Evolutionary conservation across 2,888 invertebrate species (phyloP), one percentile per base, ranked within the genome.

Genomic region (Xestia rhomboidea): DNA sequence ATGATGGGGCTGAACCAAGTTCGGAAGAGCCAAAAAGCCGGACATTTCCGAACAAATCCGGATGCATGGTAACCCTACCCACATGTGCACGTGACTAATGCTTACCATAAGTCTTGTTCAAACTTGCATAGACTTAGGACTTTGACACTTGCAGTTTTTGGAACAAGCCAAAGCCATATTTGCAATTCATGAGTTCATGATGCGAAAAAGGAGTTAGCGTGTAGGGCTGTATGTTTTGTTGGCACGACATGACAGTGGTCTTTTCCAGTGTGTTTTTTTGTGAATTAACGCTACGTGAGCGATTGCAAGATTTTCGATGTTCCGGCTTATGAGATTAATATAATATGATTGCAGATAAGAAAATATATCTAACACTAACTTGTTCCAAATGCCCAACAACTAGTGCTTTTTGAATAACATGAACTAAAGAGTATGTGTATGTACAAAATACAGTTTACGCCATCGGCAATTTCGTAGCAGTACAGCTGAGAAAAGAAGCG

Each of bases 111-210:
- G 69, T 79, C 78, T 74, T 78, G 83, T 87, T 77, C 77, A 77
- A 76, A 87, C 84, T 77, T 82, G 79, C 83, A 77, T 73, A 77
- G 71, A 79, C 51, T 63, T 21, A 69, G 51, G 71, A 66, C 71
- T 73, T 84, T 77, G 81, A 80, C 84, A 72, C 79, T 51, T 82
- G 85, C 73, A 83, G 64, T 71, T 77, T 81, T 84, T 77, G 76
- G 76, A 70, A 79, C 34, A 71, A 77, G 15, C 77, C 81, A 77
- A 71, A 77, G 15, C 77, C 81, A 77, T 84, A 81, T 83, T 83
- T 73, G 85, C 63, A 60, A 67, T 63, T 54, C 75, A 75, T 49
- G 62, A 60, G 51, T 67, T 60, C 71, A 75, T 49, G 62, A 64
- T 57, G 49, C 79, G 72, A 80, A 83, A 83, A 76, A 69, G 38